Percentiles rank a stretch among this genome's conserved stretches.
phyloP scores from a whole-genome alignment of 1,140 invertebrate genomes.

The Diuraphis noxia region DNA sequence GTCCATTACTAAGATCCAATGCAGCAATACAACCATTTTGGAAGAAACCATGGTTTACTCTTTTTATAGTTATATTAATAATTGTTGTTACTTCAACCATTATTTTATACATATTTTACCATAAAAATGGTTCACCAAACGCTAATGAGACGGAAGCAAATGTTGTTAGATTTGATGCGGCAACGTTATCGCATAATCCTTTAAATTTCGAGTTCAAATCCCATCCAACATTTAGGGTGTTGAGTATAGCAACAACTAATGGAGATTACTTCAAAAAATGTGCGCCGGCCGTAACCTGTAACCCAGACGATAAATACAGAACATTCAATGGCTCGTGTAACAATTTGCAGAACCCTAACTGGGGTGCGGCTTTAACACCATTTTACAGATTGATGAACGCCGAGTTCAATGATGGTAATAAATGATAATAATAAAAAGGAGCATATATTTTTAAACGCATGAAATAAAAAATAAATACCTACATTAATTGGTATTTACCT shows the following conservation, averaged over 20 bases:
- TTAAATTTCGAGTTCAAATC: not conserved
- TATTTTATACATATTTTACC: not conserved
- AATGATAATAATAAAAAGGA: too few relatives aligned
- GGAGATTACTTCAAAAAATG: slow-evolving; percentile 39
- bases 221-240: not conserved
- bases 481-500: not conserved
- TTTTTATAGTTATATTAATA: not conserved
- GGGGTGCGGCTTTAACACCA: slow-evolving; percentile 74
- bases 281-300: slow-evolving; percentile 33
- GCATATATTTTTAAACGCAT: too few relatives aligned
- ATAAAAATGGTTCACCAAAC: not conserved
- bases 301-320: slow-evolving; percentile 70
- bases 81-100: not conserved
- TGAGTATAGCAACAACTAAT: not conserved
- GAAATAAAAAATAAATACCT: not conserved
- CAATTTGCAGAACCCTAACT: slow-evolving; percentile 72
- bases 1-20: not conserved
- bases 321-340: slow-evolving; percentile 84
- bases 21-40: not conserved
- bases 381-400: slow-evolving; percentile 78
- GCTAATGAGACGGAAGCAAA: not conserved
- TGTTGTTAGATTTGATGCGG: not conserved
- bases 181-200: too few relatives aligned
- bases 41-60: slow-evolving; percentile 2
- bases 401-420: slow-evolving; percentile 78